Evolutionary conservation across 92 coral and sea anemone species (phyloP).

Genomic region (Montipora capitata): DNA sequence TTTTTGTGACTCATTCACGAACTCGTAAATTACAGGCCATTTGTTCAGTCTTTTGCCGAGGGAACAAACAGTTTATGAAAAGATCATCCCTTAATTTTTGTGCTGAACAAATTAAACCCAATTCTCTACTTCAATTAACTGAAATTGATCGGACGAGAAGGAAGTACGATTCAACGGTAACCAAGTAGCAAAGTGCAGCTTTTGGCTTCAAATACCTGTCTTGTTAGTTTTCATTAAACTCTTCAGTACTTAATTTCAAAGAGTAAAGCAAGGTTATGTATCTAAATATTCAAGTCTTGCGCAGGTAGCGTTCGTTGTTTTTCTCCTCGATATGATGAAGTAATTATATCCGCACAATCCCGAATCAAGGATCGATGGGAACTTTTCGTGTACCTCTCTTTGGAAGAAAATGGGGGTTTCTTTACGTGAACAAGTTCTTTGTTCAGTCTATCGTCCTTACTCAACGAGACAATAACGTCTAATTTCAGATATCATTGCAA

Average conservation of each 20-base stretch:
- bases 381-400: too few relatives aligned
- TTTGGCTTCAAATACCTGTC: not conserved
- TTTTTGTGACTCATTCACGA: too few relatives aligned
- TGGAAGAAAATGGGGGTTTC: too few relatives aligned
- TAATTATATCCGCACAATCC: too few relatives aligned
- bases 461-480: too few relatives aligned
- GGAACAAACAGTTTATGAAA: not conserved
- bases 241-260: not conserved
- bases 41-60: not conserved
- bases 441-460: too few relatives aligned
- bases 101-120: not conserved
- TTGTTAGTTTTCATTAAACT: not conserved
- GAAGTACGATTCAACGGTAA: not conserved
- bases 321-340: too few relatives aligned
- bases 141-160: not conserved
- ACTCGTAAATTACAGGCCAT: not conserved
- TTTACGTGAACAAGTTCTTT: too few relatives aligned
- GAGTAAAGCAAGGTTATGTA: not conserved
- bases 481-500: too few relatives aligned
- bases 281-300: too few relatives aligned
- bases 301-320: too few relatives aligned
- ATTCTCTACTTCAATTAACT: not conserved
- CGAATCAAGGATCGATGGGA: too few relatives aligned
- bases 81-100: not conserved
- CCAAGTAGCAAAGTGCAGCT: not conserved